Base-by-base conservation (phyloP, 2,888 invertebrate species). In the Drosophila mimica region DNA sequence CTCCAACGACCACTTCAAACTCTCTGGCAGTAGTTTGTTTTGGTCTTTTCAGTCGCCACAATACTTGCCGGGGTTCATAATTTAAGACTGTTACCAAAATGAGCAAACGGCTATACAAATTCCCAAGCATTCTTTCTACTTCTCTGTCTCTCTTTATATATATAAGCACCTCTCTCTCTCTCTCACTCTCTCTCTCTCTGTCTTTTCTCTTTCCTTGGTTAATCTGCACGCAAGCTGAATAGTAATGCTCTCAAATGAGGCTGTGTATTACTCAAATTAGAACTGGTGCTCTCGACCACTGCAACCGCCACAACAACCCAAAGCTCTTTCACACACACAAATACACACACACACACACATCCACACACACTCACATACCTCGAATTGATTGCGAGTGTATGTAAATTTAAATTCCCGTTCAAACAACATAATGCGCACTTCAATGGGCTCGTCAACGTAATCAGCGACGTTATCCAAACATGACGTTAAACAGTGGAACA, bases 221-320 rank as follows among this genome's bases (percentile, higher is more conserved):
- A 54, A 2, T 40, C 40, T n/a, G 54, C 49, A 89, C 85, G 81
- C 79, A 51, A 67, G 57, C 85, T 77, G 87, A 89, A 87, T 87
- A 85, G 88, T 82, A 89, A 87, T 87, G 87, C 56, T 51, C 58
- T 48, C 60, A 76, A 87, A 89, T 82, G 76, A 84, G 87, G 52
- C 71, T 63, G 66, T 54, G 84, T 82, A 82, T 82, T 80, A 82
- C 76, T 76, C 69, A 85, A 85, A 86, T 84, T 84, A 82, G 77
- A 74, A 31, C 56, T 72, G 56, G 17, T 56, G 28, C 43, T 58
- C n/a, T 62, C 57, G 67, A 63, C 67, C 43, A 64, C 9, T 64
- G 56, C 57, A 60, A 31, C 9, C 5, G 40, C 5, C 20, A 9
- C 53, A 69, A 62, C 64, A 77, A 58, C 58, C 46, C 34, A 61